Base-by-base conservation (phyloP, 2,113 vertebrate species). In the Leiothrix lutea region DNA sequence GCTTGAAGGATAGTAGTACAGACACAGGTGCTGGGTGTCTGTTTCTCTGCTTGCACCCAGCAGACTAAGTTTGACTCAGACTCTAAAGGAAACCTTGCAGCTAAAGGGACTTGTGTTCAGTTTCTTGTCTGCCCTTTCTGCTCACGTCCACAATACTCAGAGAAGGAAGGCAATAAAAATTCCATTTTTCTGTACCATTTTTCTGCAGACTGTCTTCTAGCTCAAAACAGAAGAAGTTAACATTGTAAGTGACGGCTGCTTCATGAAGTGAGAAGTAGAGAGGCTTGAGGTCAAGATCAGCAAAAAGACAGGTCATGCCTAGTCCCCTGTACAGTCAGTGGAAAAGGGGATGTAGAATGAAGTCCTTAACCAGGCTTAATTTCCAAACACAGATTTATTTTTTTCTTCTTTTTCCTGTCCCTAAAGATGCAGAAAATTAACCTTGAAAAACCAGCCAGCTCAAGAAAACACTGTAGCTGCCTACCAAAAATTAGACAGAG, bases 171-270 rank as follows among this genome's bases (percentile, higher is more conserved):
- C 54, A 83, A 12, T 40, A 77, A 75, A 71, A 94, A 47, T 14
- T 18, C 38, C 5, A 2, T 33, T 71, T 16, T 69, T 72, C 36
- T 45, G 28, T 40, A 82, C 5, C 22, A n/a, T 4, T 38, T 45
- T 45, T 48, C 47, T 48, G 47, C 7, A 31, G 6, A 29, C 20
- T 80, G 8, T 50, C 42, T 65, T 70, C 31, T 57, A 22, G 6
- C 36, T 47, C 14, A 88, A 78, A 80, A 45, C 11, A 54, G 42
- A 50, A 11, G 12, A 40, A 23, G 12, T 25, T 45, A 50, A 21
- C 2, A 2, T 3, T 82, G 3, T 25, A 88, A 94, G 28, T 1
- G 0, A 74, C 11, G 17, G 11, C 6, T 67, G 11, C 11, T 51
- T 75, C 19, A 31, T 23, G 4, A 84, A 86, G 17, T 61, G 50